Evolutionary conservation across 2,888 invertebrate species (phyloP).

Genomic region (Coleophora flavipennella): DNA sequence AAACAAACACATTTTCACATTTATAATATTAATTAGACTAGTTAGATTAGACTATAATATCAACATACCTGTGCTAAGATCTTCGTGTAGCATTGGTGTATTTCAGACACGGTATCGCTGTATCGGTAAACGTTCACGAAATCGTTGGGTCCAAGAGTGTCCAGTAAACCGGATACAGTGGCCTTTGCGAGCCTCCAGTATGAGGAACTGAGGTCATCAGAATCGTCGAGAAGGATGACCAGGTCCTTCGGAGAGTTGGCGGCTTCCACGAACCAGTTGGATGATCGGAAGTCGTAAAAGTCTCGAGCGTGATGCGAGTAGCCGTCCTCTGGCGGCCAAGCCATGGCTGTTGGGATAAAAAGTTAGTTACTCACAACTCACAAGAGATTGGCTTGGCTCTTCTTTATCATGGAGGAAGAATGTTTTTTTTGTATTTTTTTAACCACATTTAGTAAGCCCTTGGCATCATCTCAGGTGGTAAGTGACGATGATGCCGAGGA

Average conservation of each 20-base stretch:
- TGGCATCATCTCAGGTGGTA: no score
- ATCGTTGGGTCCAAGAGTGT: slow-evolving; percentile 97
- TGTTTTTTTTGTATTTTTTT: no score
- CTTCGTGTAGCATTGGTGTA: slow-evolving; percentile 92
- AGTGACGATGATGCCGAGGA: no score
- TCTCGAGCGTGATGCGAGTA: slow-evolving; percentile 84
- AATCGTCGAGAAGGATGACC: slow-evolving; percentile 93
- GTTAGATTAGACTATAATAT: neutral
- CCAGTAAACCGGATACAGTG: slow-evolving; percentile 90
- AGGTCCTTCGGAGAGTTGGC: slow-evolving; percentile 98
- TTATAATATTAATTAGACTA: no score
- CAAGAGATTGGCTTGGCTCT: no score
- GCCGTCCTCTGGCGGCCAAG: slow-evolving; percentile 87
- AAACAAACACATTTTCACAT: no score
- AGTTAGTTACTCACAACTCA: no score
- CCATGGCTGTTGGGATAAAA: slow-evolving; percentile 71
- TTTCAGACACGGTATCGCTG: slow-evolving; percentile 85
- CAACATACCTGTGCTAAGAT: slow-evolving; percentile 86
- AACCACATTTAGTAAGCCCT: no score
- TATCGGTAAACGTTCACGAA: slow-evolving; percentile 96
- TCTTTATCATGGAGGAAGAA: no score
- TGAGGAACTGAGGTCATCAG: slow-evolving; percentile 90
- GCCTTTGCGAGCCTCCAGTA: slow-evolving; percentile 88
- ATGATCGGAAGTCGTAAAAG: slow-evolving; percentile 94
- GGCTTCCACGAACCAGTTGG: slow-evolving; percentile 97